phyloP scores from a whole-genome alignment of 1,140 invertebrate species.

The Agrilus planipennis region DNA sequence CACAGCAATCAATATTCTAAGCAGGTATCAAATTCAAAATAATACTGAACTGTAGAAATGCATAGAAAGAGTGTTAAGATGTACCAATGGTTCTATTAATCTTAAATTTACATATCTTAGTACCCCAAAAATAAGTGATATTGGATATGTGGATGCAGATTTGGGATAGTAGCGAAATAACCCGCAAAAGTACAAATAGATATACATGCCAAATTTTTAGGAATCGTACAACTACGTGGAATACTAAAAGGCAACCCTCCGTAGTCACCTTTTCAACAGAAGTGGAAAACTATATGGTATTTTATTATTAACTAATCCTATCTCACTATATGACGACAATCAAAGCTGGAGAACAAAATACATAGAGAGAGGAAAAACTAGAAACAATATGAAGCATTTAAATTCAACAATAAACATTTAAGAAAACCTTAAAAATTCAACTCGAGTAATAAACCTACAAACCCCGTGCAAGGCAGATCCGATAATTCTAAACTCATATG shows the following conservation, averaged over 20 bases:
- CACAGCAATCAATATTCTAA: not conserved
- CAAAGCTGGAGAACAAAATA: conserved; percentile 12
- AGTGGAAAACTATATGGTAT: conserved; percentile 6
- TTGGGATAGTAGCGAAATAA: not conserved
- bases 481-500: too few relatives aligned
- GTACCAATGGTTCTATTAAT: not conserved
- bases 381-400: too few relatives aligned
- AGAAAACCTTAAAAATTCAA: too few relatives aligned
- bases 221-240: conserved; percentile 2
- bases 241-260: not conserved
- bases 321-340: conserved; percentile 6
- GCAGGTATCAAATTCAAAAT: not conserved
- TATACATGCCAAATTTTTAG: not conserved
- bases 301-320: conserved; percentile 4
- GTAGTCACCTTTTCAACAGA: not conserved
- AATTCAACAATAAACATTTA: too few relatives aligned
- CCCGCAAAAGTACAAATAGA: not conserved
- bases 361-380: too few relatives aligned
- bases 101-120: conserved; percentile 1
- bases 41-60: conserved; percentile 1
- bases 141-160: not conserved
- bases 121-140: not conserved
- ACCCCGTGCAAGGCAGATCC: too few relatives aligned
- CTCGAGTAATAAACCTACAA: too few relatives aligned
- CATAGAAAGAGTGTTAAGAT: conserved; percentile 1